phyloP scores from a whole-genome alignment of 2,113 vertebrate genomes.

The Phrynocephalus versicolor region DNA sequence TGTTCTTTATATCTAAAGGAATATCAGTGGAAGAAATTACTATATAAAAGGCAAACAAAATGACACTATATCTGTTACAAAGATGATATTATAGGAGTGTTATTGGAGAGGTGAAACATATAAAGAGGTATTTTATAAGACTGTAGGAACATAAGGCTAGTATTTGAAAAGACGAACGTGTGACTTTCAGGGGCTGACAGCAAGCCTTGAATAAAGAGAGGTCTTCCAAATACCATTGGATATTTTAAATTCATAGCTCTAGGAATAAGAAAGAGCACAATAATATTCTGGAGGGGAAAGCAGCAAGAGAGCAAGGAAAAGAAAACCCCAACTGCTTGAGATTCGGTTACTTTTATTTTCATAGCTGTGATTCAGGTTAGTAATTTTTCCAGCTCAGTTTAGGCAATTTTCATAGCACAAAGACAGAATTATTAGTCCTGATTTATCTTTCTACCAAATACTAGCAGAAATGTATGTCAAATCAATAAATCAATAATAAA shows the following conservation, averaged over 20 bases:
- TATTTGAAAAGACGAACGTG: slow-evolving; percentile 55
- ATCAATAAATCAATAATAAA: slow-evolving; percentile 26
- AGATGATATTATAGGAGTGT: slow-evolving; percentile 25
- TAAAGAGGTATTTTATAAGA: slow-evolving; percentile 19
- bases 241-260: slow-evolving; percentile 63
- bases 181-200: slow-evolving; percentile 43
- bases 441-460: slow-evolving; percentile 46
- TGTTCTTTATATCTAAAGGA: background rate
- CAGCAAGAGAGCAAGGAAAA: slow-evolving; percentile 53
- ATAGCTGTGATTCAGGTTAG: slow-evolving; percentile 60
- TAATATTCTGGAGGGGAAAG: slow-evolving; percentile 33
- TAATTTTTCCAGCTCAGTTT: slow-evolving; percentile 62
- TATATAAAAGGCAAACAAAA: slow-evolving; percentile 7
- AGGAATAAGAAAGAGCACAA: slow-evolving; percentile 53
- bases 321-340: slow-evolving; percentile 60
- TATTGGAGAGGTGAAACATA: slow-evolving; percentile 28
- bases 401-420: slow-evolving; percentile 36
- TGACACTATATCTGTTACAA: background rate
- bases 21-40: background rate
- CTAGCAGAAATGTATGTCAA: slow-evolving; percentile 36
- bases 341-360: slow-evolving; percentile 59
- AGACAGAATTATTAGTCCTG: slow-evolving; percentile 48
- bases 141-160: background rate
- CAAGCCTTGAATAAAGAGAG: slow-evolving; percentile 60
- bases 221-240: slow-evolving; percentile 50